A percentile compares a stretch with the other conserved stretches of the same genome.
These are phyloP conservation scores for Selene dorsalis DNA, from an alignment of 2,797 vertebrate species.

Conservation along the genomic window DNA sequence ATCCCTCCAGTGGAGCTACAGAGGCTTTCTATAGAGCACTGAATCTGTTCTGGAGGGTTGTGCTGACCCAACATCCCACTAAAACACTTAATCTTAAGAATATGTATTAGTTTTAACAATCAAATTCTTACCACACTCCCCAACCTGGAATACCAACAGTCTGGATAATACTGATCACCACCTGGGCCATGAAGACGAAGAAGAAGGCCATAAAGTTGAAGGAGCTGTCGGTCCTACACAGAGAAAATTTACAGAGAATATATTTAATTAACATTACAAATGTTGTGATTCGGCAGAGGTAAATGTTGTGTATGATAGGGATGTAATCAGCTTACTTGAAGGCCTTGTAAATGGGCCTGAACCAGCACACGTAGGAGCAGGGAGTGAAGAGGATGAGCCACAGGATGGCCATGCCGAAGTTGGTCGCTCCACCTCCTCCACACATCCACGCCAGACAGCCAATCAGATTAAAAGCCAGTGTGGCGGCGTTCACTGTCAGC, in stretches of 20 bases:
- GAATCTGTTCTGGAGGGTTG: background rate
- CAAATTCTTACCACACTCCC: slow-evolving; percentile 92
- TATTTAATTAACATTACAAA: background rate
- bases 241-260: slow-evolving; percentile 13
- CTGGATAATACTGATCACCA: slow-evolving; percentile 91
- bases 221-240: slow-evolving; percentile 93
- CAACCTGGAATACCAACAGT: slow-evolving; percentile 90
- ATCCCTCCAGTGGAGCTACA: background rate
- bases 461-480: slow-evolving; percentile 90
- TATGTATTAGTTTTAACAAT: slow-evolving; percentile 8
- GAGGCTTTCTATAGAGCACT: background rate
- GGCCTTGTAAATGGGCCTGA: slow-evolving; percentile 96
- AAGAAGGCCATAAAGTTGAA: slow-evolving; percentile 99
- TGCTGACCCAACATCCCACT: background rate
- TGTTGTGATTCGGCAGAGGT: background rate
- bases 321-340: slow-evolving; percentile 87
- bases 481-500: slow-evolving; percentile 89
- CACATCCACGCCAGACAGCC: slow-evolving; percentile 98
- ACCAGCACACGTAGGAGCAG: slow-evolving; percentile 96
- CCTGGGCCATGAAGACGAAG: slow-evolving; percentile 95
- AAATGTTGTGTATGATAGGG: background rate
- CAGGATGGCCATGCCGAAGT: slow-evolving; percentile 95
- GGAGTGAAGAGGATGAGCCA: slow-evolving; percentile 97
- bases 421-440: slow-evolving; percentile 87
- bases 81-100: background rate